phyloP scores from a whole-genome alignment of 2,797 vertebrate species.

The Ciconia nigra region DNA sequence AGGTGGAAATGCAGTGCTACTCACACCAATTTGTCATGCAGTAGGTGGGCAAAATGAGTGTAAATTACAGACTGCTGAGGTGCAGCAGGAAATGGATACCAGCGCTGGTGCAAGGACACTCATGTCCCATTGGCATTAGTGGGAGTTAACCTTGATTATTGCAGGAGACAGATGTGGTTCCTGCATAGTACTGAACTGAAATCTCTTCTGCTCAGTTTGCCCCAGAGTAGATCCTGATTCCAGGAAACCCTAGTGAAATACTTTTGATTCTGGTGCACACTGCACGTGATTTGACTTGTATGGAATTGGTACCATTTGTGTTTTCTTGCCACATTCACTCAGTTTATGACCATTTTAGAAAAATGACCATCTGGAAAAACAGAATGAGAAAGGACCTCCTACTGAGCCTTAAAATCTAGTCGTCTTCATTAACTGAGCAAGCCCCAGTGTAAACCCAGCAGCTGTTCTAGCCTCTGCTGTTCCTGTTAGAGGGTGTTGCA shows the following conservation, averaged over 20 bases:
- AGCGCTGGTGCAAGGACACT: not conserved
- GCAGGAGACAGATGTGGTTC: not conserved
- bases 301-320: not conserved
- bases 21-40: conserved; percentile 38
- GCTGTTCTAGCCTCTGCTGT: not conserved
- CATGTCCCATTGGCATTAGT: not conserved
- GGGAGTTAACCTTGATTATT: not conserved
- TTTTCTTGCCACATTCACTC: not conserved
- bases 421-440: not conserved
- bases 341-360: not conserved
- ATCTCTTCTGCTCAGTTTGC: not conserved
- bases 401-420: not conserved
- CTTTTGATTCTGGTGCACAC: not conserved
- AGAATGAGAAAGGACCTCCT: not conserved
- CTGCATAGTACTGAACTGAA: not conserved
- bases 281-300: not conserved
- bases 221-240: not conserved
- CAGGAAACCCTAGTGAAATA: not conserved
- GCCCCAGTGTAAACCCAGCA: not conserved
- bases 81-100: conserved; percentile 27
- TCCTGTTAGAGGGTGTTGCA: not conserved
- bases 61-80: conserved; percentile 46
- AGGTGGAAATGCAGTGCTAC: conserved; percentile 26
- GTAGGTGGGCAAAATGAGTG: conserved; percentile 19
- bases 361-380: not conserved